Evolutionary conservation across 2,113 vertebrate genomes (phyloP).

Genomic region (Cebidichthys violaceus): DNA sequence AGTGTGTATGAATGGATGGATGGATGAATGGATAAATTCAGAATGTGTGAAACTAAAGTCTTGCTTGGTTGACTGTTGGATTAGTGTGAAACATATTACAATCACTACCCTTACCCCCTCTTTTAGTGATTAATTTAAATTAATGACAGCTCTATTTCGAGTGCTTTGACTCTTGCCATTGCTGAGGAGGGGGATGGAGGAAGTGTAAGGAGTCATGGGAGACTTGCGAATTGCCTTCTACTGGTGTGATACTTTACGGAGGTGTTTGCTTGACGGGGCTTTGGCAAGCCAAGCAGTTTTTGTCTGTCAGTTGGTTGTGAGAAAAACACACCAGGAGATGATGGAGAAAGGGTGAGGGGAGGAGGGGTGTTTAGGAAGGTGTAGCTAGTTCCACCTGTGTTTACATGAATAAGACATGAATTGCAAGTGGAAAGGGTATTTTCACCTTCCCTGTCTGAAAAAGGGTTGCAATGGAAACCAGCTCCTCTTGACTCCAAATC

Average conservation of each 20-base stretch:
- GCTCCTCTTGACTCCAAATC: constrained; percentile 14
- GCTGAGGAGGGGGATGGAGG: constrained; percentile 27
- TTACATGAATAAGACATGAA: constrained; percentile 57
- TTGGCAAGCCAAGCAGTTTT: constrained; percentile 39
- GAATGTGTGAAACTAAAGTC: not conserved
- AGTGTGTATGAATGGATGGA: not conserved
- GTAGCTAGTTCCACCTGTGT: constrained; percentile 62
- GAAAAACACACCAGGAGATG: constrained; percentile 47
- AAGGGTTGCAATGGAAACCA: constrained; percentile 22
- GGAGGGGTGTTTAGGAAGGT: constrained; percentile 46
- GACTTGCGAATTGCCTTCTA: constrained; percentile 57
- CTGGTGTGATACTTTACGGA: constrained; percentile 49
- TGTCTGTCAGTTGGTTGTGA: constrained; percentile 45
- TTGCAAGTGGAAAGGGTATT: constrained; percentile 39
- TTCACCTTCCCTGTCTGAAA: constrained; percentile 21
- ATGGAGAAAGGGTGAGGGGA: constrained; percentile 26
- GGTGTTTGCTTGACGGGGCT: constrained; percentile 49
- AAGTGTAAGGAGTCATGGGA: constrained; percentile 54
- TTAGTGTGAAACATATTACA: not conserved
- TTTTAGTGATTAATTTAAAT: constrained; percentile 65
- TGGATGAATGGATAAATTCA: not conserved
- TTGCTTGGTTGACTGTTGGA: not conserved
- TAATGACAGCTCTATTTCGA: constrained; percentile 51
- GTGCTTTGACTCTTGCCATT: constrained; percentile 22
- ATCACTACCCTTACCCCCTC: not conserved